Evolutionary conservation across 2,888 invertebrate species (phyloP).

Genomic region (Polydesmus complanatus): DNA sequence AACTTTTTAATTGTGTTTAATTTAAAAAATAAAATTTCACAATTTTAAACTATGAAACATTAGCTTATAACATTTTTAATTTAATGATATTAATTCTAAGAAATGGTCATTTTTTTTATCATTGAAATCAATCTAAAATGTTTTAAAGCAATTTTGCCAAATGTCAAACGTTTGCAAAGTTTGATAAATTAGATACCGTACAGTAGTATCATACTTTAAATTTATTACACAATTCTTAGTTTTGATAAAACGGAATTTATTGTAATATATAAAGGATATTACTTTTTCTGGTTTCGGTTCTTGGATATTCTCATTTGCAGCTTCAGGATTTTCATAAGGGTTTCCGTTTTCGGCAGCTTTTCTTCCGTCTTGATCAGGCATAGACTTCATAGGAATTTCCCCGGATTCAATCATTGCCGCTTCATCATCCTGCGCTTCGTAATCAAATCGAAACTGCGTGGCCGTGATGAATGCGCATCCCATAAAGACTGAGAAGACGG

Average conservation of each 20-base stretch:
- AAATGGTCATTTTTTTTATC: neutral
- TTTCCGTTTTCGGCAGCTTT: neutral
- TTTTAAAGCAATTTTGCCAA: too few species aligned
- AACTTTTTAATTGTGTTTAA: neutral
- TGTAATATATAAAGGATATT: neutral
- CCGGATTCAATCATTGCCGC: conserved; percentile 1
- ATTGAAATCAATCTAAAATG: too few species aligned
- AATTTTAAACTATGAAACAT: neutral
- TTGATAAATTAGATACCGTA: too few species aligned
- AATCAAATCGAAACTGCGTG: conserved; percentile 59
- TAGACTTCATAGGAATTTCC: conserved; percentile 15
- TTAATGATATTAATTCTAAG: neutral
- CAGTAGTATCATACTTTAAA: too few species aligned
- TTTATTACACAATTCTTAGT: too few species aligned
- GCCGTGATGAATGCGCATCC: conserved; percentile 83
- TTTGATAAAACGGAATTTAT: neutral
- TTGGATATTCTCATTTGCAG: neutral
- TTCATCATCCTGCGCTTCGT: conserved; percentile 23
- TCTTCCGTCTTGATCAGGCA: conserved; percentile 12
- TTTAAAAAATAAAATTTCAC: neutral
- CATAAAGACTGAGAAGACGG: conserved; percentile 93
- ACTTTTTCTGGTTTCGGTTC: conserved; percentile 12
- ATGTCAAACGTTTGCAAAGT: too few species aligned
- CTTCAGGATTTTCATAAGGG: neutral
- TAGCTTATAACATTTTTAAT: neutral